A percentile compares a stretch with the other conserved stretches of the same genome.
Evolutionary conservation across 2,888 invertebrate genomes (phyloP).

Genomic region (Clepsis dumicolana): DNA sequence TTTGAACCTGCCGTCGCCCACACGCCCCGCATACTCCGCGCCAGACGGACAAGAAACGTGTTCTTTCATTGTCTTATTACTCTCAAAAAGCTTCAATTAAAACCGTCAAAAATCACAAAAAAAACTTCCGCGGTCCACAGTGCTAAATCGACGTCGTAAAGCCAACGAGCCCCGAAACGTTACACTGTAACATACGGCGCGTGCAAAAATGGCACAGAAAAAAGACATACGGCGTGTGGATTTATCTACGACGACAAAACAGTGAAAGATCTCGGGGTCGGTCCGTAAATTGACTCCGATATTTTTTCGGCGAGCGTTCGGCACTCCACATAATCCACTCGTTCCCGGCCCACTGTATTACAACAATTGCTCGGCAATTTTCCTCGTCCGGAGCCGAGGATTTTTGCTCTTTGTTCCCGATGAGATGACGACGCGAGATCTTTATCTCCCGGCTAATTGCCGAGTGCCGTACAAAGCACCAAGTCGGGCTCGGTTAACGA

Average conservation of each 20-base stretch:
- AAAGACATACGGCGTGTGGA: constrained; percentile 31
- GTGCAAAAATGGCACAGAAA: constrained; percentile 27
- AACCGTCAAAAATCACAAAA: background rate
- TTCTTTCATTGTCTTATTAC: constrained; percentile 26
- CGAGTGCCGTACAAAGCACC: constrained; percentile 60
- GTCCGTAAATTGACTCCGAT: constrained; percentile 37
- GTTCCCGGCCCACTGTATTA: constrained; percentile 32
- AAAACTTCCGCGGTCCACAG: background rate
- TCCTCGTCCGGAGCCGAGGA: constrained; percentile 16
- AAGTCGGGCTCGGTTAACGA: constrained; percentile 68
- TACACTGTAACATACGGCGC: constrained; percentile 17
- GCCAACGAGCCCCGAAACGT: constrained; percentile 16
- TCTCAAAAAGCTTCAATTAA: constrained; percentile 13
- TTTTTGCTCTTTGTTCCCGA: constrained; percentile 56
- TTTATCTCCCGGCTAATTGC: constrained; percentile 75
- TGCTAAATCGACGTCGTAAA: constrained; percentile 11
- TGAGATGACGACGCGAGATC: constrained; percentile 64
- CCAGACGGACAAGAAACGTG: constrained; percentile 12
- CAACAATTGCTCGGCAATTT: constrained; percentile 37
- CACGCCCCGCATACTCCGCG: constrained; percentile 27
- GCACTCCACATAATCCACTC: constrained; percentile 37
- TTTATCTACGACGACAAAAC: constrained; percentile 38
- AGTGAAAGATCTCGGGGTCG: constrained; percentile 38
- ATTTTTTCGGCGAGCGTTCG: constrained; percentile 28
- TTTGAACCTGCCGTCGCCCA: constrained; percentile 42